Base-by-base conservation (phyloP, 1,140 invertebrate genomes). In the Heliconius hermathena region DNA sequence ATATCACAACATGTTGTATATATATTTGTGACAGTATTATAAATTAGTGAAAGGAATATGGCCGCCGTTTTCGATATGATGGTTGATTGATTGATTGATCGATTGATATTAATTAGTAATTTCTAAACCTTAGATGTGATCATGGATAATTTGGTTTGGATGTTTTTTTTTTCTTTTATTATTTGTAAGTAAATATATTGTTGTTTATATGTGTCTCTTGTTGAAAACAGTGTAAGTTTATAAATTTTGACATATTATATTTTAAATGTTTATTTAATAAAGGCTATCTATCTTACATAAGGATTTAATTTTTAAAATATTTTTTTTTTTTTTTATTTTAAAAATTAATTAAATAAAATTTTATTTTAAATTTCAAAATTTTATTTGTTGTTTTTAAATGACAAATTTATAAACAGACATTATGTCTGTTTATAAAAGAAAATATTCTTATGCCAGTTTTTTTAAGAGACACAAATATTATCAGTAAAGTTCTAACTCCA, bases 21-120 rank as follows among this genome's bases (percentile, higher is more conserved):
- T 88, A 81, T 88, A 86, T 80, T 73, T 78, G 82, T 86, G 89
- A 90, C 91, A 93, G 91, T 93, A 93, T 93, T 93, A 92, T 89
- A 89, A 89, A 83, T 18, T 76, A 76, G 74, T 70, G 38, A 71
- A 29, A 66, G 26, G 20, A 9, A 29, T 20, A 6, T 52, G 49
- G 60, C 60, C 60, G 52, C 70, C 74, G 80, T 73, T 75, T 75
- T 52, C 54, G 60, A 52, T 74, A 60, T 73, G 26, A 71, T 75
- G 60, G 11, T 57, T 57, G n/a, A 57, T 57, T 22, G 54, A 57
- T 57, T 36, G 33, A 36, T 36, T 33, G 4, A 60, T 60, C n/a
- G 57, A 22, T 60, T 60, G 57, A 26, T 60, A 74, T 79, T 75
- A 79, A 52, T 52, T 52, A 52, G 49, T 20, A 66, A 26, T 29